phyloP scores from a whole-genome alignment of 2,113 vertebrate species.

The Calidris pygmaea region DNA sequence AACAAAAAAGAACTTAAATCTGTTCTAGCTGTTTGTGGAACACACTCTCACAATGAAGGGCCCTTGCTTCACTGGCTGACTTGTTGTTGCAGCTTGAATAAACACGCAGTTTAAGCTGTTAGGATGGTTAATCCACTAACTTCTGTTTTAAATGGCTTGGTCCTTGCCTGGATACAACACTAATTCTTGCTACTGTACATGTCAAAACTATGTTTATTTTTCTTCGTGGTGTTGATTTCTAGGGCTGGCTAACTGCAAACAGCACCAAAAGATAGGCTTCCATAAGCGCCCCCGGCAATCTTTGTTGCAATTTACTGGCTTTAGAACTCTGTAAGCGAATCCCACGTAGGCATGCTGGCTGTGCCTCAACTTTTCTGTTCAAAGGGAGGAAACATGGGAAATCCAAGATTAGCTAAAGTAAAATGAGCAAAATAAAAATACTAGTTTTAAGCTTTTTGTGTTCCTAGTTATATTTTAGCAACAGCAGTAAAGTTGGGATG shows the following conservation, averaged over 20 bases:
- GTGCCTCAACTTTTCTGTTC: not conserved
- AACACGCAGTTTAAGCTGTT: not conserved
- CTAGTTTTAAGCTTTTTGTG: not conserved
- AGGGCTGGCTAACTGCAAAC: not conserved
- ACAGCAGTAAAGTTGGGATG: not conserved
- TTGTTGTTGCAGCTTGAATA: not conserved
- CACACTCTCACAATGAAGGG: not conserved
- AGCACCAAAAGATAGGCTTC: not conserved
- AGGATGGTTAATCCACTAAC: not conserved
- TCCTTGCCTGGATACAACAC: not conserved
- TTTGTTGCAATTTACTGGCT: not conserved
- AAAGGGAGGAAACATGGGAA: not conserved
- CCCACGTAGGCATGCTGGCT: not conserved
- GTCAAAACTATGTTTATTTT: constrained; percentile 33
- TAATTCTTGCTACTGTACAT: constrained; percentile 16
- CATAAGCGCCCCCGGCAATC: not conserved
- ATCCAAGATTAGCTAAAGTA: not conserved
- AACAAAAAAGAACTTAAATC: not conserved
- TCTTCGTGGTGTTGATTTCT: constrained; percentile 3
- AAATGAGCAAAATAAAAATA: not conserved
- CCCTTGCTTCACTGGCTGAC: not conserved
- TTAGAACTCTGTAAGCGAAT: not conserved
- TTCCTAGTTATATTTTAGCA: not conserved
- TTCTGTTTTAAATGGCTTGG: not conserved
- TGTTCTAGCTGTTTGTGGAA: not conserved